Evolutionary conservation across 2,888 invertebrate genomes (phyloP), one percentile per base, ranked within the genome.

Genomic region (Lasius platythorax): DNA sequence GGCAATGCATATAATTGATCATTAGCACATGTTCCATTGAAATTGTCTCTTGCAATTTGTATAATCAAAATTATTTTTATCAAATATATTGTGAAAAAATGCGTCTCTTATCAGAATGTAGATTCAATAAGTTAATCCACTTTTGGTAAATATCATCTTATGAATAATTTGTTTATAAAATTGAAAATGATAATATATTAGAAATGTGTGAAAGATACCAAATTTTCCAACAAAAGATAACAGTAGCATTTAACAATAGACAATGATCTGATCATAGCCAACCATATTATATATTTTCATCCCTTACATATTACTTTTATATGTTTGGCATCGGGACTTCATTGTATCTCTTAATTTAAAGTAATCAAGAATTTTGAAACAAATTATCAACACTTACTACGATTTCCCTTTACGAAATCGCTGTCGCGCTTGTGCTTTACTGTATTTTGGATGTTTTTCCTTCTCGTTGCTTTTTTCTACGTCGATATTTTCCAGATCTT

Each of bases 341-440:
- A 33, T 6, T 33, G 11, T 0, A 46, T 61, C n/a, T 73, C n/a
- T 33, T 33, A 66, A 50, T 28, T 56, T 30, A 33, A 73, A 30
- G 9, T 46, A 33, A 33, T 58, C 40, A 8, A 40, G 23, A 58
- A 43, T 56, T 30, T 28, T 46, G 28, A 63, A 74, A 53, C 43
- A 58, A 56, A 67, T 61, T 37, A 82, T 83, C 64, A 79, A 85
- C 83, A 83, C 74, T 30, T 84, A 84, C 91, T 96, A 97, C 94
- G 96, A 95, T 95, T 97, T 97, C 87, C 97, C 97, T 95, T 97
- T 97, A 94, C 97, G 97, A 94, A 97, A 97, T 94, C 97, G 96
- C 92, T 97, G 97, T 88, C 97, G 95, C 15, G 97, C 97, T 94
- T 97, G 97, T 5, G 97, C 97, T 95, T 97, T 97, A 87, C 97